Percentiles rank a stretch among this genome's conserved stretches.
phyloP scores from a whole-genome alignment of 1,140 invertebrate species.

The Microvelia longipes region DNA sequence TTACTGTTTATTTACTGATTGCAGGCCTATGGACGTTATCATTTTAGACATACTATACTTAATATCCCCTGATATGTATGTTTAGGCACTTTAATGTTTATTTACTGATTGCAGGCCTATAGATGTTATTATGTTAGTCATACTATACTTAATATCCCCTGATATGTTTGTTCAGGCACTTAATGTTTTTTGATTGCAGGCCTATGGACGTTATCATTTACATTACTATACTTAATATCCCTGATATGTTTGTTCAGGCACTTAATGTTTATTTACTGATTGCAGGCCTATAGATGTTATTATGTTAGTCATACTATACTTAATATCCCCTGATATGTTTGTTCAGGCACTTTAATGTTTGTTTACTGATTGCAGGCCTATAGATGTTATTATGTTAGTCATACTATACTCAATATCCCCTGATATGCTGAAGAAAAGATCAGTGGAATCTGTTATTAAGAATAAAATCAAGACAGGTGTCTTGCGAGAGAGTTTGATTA shows the following conservation, averaged over 20 bases:
- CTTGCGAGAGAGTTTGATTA: constrained; percentile 15
- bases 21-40: too few relatives aligned
- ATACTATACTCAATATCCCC: constrained; percentile 17
- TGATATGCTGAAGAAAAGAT: constrained; percentile 15
- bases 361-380: constrained; percentile 16
- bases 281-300: background rate
- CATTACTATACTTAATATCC: too few relatives aligned
- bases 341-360: background rate
- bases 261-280: background rate
- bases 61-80: too few relatives aligned
- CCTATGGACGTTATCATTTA: too few relatives aligned
- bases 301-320: constrained; percentile 18
- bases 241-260: background rate
- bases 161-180: too few relatives aligned
- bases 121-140: too few relatives aligned
- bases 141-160: too few relatives aligned
- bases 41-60: too few relatives aligned
- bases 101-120: too few relatives aligned
- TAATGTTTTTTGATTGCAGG: too few relatives aligned
- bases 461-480: constrained; percentile 14
- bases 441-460: constrained; percentile 16
- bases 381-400: constrained; percentile 22
- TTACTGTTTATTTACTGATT: too few relatives aligned
- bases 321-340: constrained; percentile 13
- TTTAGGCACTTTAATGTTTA: too few relatives aligned